Evolutionary conservation across 2,888 invertebrate genomes (phyloP).

Genomic region (Harpalus rubripes): DNA sequence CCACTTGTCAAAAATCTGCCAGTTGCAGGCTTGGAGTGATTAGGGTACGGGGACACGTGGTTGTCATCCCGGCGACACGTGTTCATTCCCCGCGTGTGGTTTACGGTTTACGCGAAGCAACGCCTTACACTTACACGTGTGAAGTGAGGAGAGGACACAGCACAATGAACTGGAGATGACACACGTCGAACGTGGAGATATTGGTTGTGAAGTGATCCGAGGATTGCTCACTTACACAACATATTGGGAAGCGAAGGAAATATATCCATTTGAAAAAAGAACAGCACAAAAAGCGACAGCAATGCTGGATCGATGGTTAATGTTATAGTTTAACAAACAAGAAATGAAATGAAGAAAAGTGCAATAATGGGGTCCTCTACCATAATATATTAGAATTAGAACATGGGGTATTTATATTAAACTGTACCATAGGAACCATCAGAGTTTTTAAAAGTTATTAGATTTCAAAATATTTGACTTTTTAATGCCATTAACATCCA

Average conservation of each 20-base stretch:
- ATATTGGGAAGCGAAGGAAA: background rate
- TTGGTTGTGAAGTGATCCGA: background rate
- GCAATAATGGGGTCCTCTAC: too few relatives aligned
- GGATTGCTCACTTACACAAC: background rate
- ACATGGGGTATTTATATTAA: too few relatives aligned
- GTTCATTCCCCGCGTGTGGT: background rate
- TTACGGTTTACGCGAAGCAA: background rate
- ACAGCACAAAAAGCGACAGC: too few relatives aligned
- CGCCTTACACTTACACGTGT: background rate
- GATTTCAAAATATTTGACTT: too few relatives aligned
- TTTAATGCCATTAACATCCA: too few relatives aligned
- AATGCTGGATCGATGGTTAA: too few relatives aligned
- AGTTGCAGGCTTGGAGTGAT: background rate
- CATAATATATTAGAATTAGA: too few relatives aligned
- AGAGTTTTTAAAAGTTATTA: too few relatives aligned
- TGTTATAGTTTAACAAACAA: too few relatives aligned
- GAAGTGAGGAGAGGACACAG: background rate
- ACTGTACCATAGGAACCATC: too few relatives aligned
- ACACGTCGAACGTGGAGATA: background rate
- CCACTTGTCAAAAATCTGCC: background rate
- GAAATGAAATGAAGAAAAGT: too few relatives aligned
- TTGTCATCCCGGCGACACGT: too few relatives aligned
- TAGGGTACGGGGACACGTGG: background rate
- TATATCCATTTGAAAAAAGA: background rate
- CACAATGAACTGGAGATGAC: slow-evolving; percentile 5